A percentile compares a stretch with the other conserved stretches of the same genome.
Conservation (phyloP, 2,888 invertebrate species). For the Nyleta sp. region DNA sequence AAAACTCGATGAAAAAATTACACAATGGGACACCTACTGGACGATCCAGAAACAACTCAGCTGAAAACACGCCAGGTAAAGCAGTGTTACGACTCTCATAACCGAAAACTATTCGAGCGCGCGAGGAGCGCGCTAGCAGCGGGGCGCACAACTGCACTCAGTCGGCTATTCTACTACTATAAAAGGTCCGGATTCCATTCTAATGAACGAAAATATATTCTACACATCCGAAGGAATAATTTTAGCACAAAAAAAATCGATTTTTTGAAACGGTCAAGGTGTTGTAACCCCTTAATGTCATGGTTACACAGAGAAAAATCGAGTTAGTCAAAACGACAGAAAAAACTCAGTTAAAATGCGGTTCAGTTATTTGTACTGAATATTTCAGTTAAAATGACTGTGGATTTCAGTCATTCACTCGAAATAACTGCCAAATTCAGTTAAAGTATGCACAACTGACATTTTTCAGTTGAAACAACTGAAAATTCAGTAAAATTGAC, state of each 20-base stretch:
- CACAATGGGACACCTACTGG: not conserved
- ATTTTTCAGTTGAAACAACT: no score
- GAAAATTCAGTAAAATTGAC: no score
- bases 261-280: conserved; percentile 4
- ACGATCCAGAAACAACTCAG: not conserved
- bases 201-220: not conserved
- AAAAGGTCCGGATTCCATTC: not conserved
- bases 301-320: no score
- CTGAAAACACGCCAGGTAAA: not conserved
- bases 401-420: no score
- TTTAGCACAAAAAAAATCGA: conserved; percentile 1
- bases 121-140: not conserved
- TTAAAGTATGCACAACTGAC: no score
- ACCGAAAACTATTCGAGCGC: not conserved
- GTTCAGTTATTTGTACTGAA: no score
- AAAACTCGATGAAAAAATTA: not conserved
- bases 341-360: no score
- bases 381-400: no score
- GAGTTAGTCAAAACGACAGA: no score
- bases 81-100: not conserved
- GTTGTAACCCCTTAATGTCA: not conserved
- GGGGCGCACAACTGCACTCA: not conserved
- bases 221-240: not conserved
- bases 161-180: not conserved
- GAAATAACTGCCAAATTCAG: no score